Evolutionary conservation across 2,888 invertebrate species (phyloP).

Genomic region (Leptura quadrifasciata): DNA sequence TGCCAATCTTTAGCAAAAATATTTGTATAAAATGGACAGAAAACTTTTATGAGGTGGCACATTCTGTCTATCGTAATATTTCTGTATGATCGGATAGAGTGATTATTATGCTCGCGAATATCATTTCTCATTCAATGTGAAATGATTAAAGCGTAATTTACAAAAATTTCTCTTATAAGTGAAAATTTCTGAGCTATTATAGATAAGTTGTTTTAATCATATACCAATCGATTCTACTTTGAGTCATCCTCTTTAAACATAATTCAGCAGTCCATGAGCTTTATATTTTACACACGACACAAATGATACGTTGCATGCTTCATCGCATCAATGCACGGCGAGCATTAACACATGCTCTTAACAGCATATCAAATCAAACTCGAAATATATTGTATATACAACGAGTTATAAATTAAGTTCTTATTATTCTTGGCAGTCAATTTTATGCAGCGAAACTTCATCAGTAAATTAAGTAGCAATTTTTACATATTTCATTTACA

Average conservation of each 20-base stretch:
- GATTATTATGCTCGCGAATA: too few species aligned
- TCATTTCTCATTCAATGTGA: too few species aligned
- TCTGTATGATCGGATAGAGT: too few species aligned
- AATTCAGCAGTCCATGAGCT: background rate
- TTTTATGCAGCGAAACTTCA: background rate
- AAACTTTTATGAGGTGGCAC: too few species aligned
- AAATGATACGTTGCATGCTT: background rate
- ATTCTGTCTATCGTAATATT: too few species aligned
- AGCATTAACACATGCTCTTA: background rate
- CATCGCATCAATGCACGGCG: background rate
- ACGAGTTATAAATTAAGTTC: background rate
- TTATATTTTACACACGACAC: conserved; percentile 1
- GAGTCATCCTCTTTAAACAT: background rate
- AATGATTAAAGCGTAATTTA: too few species aligned
- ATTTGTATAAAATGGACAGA: too few species aligned
- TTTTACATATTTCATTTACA: background rate
- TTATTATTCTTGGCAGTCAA: background rate
- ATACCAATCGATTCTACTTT: background rate
- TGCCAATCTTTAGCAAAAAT: too few species aligned
- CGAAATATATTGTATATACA: too few species aligned
- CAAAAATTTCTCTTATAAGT: background rate
- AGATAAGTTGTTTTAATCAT: background rate
- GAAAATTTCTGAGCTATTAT: background rate
- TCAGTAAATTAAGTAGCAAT: background rate
- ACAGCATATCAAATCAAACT: background rate